Conservation (phyloP, 1,140 invertebrate species). For the Trypoxylus dichotomus region DNA sequence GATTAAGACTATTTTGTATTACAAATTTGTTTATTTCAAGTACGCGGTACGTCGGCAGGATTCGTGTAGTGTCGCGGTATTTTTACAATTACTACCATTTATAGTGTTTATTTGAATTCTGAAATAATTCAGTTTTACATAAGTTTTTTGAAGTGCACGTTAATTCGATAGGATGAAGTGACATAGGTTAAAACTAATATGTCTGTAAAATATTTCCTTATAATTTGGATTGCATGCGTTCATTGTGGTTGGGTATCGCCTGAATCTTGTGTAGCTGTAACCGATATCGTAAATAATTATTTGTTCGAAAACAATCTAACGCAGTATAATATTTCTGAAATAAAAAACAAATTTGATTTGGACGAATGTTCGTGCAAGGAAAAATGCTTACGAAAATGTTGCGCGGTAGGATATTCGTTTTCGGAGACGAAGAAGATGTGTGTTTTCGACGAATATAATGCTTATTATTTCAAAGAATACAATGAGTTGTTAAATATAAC, state of each 20-base stretch:
- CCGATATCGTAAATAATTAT: background rate
- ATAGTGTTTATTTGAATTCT: background rate
- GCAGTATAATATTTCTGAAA: background rate
- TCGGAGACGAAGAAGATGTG: background rate
- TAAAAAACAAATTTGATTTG: background rate
- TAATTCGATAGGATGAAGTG: background rate
- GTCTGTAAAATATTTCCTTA: background rate
- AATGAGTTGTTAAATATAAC: background rate
- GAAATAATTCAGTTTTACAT: constrained; percentile 6
- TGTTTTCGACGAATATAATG: background rate
- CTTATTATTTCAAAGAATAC: background rate
- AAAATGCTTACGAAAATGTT: background rate
- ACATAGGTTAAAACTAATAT: background rate
- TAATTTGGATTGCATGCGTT: background rate
- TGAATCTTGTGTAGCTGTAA: background rate
- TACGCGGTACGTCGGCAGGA: background rate
- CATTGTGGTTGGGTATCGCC: background rate
- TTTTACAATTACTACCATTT: background rate
- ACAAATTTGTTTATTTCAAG: background rate
- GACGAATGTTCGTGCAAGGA: background rate
- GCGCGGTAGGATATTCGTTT: constrained; percentile 4
- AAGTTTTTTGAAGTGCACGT: background rate
- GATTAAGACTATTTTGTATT: background rate
- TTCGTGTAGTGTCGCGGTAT: background rate
- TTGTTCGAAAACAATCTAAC: background rate